phyloP scores from a whole-genome alignment of 2,113 vertebrate genomes.

The Psilopogon haemacephalus region DNA sequence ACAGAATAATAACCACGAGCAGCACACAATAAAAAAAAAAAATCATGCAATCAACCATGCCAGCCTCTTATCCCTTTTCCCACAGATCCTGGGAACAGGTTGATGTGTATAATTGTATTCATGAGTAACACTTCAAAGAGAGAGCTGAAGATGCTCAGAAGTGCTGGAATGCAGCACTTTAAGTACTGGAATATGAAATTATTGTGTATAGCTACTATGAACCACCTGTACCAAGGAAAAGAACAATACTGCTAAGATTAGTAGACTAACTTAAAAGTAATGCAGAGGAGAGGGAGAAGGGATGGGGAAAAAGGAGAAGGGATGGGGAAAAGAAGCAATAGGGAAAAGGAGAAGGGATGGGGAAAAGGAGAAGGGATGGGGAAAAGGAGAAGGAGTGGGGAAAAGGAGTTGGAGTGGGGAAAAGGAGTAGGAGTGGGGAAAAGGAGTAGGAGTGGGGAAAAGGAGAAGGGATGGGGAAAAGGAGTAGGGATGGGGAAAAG shows the following conservation, averaged over 20 bases:
- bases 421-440: neutral
- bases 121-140: conserved; percentile 18
- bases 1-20: neutral
- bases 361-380: neutral
- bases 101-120: conserved; percentile 21
- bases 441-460: too few relatives aligned
- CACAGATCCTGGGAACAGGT: neutral
- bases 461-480: neutral
- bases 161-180: neutral
- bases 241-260: neutral
- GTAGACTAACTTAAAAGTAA: neutral
- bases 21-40: neutral
- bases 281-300: too few relatives aligned
- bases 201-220: neutral
- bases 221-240: neutral
- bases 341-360: too few relatives aligned
- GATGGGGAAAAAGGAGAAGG: neutral
- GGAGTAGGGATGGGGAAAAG: neutral
- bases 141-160: conserved; percentile 1
- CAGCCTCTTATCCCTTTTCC: neutral
- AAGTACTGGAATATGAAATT: neutral
- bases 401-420: neutral
- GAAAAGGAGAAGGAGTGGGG: neutral
- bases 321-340: too few relatives aligned
- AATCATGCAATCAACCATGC: neutral